Conservation (phyloP, 2,797 vertebrate genomes). For the Parauchenoglanis punctatus region DNA sequence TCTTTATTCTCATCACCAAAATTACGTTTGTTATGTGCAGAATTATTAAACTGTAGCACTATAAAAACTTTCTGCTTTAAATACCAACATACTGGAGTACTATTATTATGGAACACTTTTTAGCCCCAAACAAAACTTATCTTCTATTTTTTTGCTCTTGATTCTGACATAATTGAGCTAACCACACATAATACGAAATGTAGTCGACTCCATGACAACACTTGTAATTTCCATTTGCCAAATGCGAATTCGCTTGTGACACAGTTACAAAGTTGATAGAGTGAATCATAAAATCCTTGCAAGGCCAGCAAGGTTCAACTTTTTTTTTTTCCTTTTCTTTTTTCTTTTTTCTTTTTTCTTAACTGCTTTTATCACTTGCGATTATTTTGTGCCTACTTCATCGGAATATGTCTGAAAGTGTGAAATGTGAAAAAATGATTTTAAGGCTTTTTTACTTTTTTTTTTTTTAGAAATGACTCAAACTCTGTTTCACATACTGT, state of each 20-base stretch:
- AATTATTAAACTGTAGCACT: neutral
- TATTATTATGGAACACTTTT: neutral
- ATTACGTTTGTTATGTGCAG: neutral
- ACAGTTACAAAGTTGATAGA: neutral
- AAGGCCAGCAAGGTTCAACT: conserved; percentile 14
- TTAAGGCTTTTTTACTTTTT: neutral
- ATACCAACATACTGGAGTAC: neutral
- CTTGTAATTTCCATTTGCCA: conserved; percentile 39
- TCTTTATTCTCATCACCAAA: neutral
- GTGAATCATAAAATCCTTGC: conserved; percentile 49
- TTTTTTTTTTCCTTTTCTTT: neutral
- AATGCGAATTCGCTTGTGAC: conserved; percentile 13
- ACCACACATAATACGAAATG: neutral
- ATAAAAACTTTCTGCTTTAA: neutral
- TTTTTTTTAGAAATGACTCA: neutral
- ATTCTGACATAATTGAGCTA: neutral
- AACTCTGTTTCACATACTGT: neutral
- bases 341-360: neutral
- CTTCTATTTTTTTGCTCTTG: conserved; percentile 1
- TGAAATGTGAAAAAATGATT: conserved; percentile 11
- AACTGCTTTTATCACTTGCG: neutral
- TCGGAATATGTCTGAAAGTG: conserved; percentile 16
- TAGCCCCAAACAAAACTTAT: neutral
- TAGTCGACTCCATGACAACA: neutral
- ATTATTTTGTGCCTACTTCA: conserved; percentile 16